Evolutionary conservation across 2,113 vertebrate genomes (phyloP).

Genomic region (Equus quagga): DNA sequence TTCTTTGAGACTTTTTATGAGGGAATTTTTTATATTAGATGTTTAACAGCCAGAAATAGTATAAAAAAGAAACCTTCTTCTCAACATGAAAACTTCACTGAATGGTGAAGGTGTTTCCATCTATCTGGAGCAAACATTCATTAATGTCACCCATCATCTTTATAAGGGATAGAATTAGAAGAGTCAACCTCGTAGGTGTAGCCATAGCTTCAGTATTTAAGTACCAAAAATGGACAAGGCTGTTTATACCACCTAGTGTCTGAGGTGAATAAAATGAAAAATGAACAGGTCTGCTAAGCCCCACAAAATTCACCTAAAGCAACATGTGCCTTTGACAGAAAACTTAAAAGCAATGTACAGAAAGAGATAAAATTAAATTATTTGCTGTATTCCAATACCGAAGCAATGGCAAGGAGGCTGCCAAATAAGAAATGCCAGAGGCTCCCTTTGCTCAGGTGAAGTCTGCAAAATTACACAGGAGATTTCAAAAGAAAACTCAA

Average conservation of each 20-base stretch:
- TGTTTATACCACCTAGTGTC: conserved; percentile 47
- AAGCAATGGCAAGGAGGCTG: not conserved
- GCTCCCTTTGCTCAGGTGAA: conserved; percentile 60
- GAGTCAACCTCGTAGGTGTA: not conserved
- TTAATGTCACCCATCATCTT: conserved; percentile 44
- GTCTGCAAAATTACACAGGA: conserved; percentile 67
- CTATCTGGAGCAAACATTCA: conserved; percentile 32
- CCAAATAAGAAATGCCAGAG: conserved; percentile 65
- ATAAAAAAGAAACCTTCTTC: not conserved
- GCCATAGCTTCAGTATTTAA: conserved; percentile 61
- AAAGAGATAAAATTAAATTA: conserved; percentile 79
- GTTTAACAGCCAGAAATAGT: conserved; percentile 2
- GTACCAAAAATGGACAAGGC: conserved; percentile 45
- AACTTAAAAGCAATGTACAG: conserved; percentile 67
- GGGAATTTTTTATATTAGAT: not conserved
- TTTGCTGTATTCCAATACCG: conserved; percentile 57
- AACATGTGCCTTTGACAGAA: not conserved
- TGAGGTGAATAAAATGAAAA: conserved; percentile 67
- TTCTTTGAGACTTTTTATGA: not conserved
- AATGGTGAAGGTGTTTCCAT: conserved; percentile 6
- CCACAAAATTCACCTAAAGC: conserved; percentile 63
- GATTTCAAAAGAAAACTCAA: conserved; percentile 75
- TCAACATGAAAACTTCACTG: not conserved
- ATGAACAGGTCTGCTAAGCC: conserved; percentile 62
- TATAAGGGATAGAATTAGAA: conserved; percentile 59